Base-by-base conservation (phyloP, 1,140 invertebrate genomes). In the Gryllus bimaculatus region DNA sequence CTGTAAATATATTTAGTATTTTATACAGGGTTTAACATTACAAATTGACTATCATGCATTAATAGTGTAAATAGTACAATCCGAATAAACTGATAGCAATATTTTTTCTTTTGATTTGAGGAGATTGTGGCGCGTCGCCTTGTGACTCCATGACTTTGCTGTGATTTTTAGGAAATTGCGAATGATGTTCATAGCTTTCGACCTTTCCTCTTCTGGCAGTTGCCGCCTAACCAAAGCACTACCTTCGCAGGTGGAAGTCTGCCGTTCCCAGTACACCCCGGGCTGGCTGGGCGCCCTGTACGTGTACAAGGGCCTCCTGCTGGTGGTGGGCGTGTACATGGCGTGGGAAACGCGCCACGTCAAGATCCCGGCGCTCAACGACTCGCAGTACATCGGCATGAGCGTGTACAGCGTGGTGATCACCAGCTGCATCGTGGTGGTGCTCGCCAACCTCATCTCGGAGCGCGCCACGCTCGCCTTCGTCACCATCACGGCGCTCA, bases 321-420 rank as follows among this genome's bases (percentile, higher is more conserved):
- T 97, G 0, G 89, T 96, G 15, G 95, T 96, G 80, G 95, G 95
- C 0, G 95, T 97, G 74, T 99, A 98, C 86, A 94, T 99, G 91
- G 97, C 97, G 0, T 99, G 97, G 97, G 96, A 99, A 88, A 99
- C 97, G 15, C 91, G 97, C 77, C 93, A 97, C 83, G 96, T 99
- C 0, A 98, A 95, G 85, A 97, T 99, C 82, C 94, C 96, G n/a
- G 96, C 96, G 0, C 87, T 99, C 12, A 99, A 99, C 85, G 98
- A 99, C 86, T 98, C 96, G 18, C 96, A 98, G 85, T 98, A 98
- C 85, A 98, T 99, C 81, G 94, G 94, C 7, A 92, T 97, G 84
- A 96, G 94, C 81, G 95, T 98, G 1, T 97, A 98, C 84, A 95
- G 94, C 77, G 95, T 96, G 4, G 94, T 97, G 18, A 94, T 97